A percentile compares a stretch with the other conserved stretches of the same genome.
Conservation (phyloP, 2,888 invertebrate species). For the Cacoxenus indagator region DNA sequence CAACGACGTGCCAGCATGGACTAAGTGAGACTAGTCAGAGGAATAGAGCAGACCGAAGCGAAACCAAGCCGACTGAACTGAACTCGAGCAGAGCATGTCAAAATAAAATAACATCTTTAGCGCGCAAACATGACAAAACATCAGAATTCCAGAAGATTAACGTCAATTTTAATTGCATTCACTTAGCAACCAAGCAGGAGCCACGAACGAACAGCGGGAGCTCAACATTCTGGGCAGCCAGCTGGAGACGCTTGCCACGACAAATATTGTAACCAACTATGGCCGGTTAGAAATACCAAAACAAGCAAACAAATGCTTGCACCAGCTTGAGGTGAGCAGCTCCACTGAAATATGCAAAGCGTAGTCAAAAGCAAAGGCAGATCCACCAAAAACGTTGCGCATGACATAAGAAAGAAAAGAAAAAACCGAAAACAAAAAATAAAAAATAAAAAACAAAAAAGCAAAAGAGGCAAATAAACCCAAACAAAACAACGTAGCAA, state of each 20-base stretch:
- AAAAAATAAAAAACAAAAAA: conserved; percentile 23
- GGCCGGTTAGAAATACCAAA: conserved; percentile 3
- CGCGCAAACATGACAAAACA: conserved; percentile 64
- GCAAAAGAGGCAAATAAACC: conserved; percentile 43
- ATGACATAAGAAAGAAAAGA: conserved; percentile 36
- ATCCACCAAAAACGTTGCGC: background rate
- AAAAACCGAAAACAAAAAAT: conserved; percentile 32
- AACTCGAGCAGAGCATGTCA: conserved; percentile 54
- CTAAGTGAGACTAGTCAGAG: background rate
- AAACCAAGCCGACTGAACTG: background rate
- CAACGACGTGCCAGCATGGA: background rate
- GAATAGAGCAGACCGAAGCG: background rate
- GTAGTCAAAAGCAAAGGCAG: background rate
- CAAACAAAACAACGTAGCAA: conserved; percentile 13
- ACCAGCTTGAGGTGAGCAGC: no score
- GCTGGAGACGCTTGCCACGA: background rate
- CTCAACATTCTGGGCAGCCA: conserved; percentile 35
- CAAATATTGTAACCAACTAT: background rate
- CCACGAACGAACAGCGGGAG: conserved; percentile 27
- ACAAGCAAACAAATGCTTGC: background rate
- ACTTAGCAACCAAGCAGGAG: conserved; percentile 43
- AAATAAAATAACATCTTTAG: conserved; percentile 63
- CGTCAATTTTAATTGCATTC: conserved; percentile 65
- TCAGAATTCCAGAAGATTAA: conserved; percentile 63
- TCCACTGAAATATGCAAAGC: conserved; percentile 7